A percentile compares a stretch with the other conserved stretches of the same genome.
These are phyloP conservation scores for Neodon shergylaensis DNA, from an alignment of 2,113 vertebrate species.

Conservation along the genomic window DNA sequence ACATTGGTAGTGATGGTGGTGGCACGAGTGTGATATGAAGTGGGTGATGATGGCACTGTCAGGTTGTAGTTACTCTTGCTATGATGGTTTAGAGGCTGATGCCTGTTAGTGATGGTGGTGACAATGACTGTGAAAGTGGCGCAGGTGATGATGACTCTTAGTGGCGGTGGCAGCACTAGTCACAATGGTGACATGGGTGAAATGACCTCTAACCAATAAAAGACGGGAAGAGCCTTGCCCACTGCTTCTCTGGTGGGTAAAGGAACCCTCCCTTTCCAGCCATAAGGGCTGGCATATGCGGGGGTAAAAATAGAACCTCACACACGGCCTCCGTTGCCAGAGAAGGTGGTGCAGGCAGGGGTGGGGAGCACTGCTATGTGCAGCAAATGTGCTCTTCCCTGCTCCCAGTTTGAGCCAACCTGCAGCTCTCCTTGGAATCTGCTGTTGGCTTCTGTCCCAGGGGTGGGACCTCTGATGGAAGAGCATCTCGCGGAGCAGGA, in stretches of 20 bases:
- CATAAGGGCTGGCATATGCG: slow-evolving; percentile 29
- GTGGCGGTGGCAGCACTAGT: not conserved
- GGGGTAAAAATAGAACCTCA: slow-evolving; percentile 72
- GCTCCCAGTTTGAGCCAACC: not conserved
- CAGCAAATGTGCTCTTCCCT: not conserved
- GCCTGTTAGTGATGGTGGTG: not conserved
- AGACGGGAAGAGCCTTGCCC: not conserved
- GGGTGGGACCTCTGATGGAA: not conserved
- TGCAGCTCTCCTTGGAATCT: not conserved
- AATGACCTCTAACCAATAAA: not conserved
- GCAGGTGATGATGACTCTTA: not conserved
- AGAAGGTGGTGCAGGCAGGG: slow-evolving; percentile 1
- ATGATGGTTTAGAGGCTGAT: not conserved
- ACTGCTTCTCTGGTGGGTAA: slow-evolving; percentile 9
- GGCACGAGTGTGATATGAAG: not conserved
- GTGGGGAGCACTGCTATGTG: not conserved
- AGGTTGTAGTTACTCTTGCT: not conserved
- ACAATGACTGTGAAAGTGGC: not conserved
- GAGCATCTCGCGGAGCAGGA: not conserved
- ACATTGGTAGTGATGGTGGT: not conserved
- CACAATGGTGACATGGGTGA: not conserved
- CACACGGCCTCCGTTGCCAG: slow-evolving; percentile 41
- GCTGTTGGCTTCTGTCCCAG: not conserved
- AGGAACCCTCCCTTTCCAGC: not conserved
- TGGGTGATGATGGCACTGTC: not conserved